A percentile compares a stretch with the other conserved stretches of the same genome.
phyloP scores from a whole-genome alignment of 1,140 invertebrate genomes.

The Pararge aegeria region DNA sequence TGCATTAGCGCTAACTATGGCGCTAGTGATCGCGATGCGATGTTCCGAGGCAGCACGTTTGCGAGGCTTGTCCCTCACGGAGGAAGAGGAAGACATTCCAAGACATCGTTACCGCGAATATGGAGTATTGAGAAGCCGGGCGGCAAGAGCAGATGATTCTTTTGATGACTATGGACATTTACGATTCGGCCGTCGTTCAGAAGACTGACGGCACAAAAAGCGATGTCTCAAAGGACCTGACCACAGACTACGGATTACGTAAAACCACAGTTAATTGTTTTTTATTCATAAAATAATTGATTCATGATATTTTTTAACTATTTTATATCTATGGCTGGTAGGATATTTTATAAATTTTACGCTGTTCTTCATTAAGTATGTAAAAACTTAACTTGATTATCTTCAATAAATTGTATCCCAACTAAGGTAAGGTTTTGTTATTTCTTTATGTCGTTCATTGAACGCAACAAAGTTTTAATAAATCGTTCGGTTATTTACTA shows the following conservation, averaged over 20 bases:
- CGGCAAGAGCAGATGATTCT: slow-evolving; percentile 77
- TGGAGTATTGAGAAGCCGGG: slow-evolving; percentile 82
- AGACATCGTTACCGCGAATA: slow-evolving; percentile 83
- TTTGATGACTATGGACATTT: slow-evolving; percentile 87
- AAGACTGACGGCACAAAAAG: slow-evolving; percentile 51
- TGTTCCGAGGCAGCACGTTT: slow-evolving; percentile 44
- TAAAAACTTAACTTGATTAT: too few relatives aligned
- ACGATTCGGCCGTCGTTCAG: slow-evolving; percentile 81
- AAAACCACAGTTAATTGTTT: background rate
- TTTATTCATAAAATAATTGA: slow-evolving; percentile 2
- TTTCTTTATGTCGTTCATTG: too few relatives aligned
- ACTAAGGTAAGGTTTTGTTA: too few relatives aligned
- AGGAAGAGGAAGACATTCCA: slow-evolving; percentile 81
- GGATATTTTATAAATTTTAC: slow-evolving; percentile 31
- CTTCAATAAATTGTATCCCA: too few relatives aligned
- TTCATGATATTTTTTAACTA: slow-evolving; percentile 15
- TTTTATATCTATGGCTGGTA: slow-evolving; percentile 43
- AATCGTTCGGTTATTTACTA: too few relatives aligned
- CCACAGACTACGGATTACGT: slow-evolving; percentile 13
- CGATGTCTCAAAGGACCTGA: slow-evolving; percentile 19
- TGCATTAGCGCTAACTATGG: slow-evolving; percentile 41
- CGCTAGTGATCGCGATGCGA: slow-evolving; percentile 38
- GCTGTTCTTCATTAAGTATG: background rate
- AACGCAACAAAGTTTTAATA: too few relatives aligned
- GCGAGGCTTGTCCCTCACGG: slow-evolving; percentile 38